A percentile compares a stretch with the other conserved stretches of the same genome.
Evolutionary conservation across 1,140 invertebrate species (phyloP).

Genomic region (Coboldia fuscipes): DNA sequence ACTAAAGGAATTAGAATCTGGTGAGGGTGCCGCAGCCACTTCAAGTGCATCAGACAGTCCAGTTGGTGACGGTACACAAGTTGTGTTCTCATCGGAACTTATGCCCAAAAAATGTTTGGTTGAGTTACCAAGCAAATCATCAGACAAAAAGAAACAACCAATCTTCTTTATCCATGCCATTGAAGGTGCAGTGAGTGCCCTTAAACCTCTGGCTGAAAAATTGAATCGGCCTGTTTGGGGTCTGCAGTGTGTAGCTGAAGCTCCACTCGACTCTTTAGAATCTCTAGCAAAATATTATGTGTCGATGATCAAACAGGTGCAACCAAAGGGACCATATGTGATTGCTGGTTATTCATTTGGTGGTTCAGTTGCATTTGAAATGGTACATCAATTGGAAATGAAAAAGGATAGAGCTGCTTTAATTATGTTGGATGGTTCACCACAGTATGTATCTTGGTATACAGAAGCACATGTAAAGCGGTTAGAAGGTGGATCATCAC

Average conservation of each 20-base stretch:
- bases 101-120: slow-evolving; percentile 42
- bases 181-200: slow-evolving; percentile 57
- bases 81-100: slow-evolving; percentile 29
- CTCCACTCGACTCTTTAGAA: slow-evolving; percentile 48
- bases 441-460: slow-evolving; percentile 66
- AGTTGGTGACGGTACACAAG: slow-evolving; percentile 20
- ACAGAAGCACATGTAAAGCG: slow-evolving; percentile 39
- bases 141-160: slow-evolving; percentile 21
- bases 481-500: slow-evolving; percentile 13
- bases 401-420: slow-evolving; percentile 35
- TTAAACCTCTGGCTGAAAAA: slow-evolving; percentile 43
- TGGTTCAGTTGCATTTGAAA: slow-evolving; percentile 78
- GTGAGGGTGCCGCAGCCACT: slow-evolving; percentile 10
- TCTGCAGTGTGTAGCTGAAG: slow-evolving; percentile 61
- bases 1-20: slow-evolving; percentile 30
- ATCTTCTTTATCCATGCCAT: slow-evolving; percentile 77
- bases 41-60: slow-evolving; percentile 7
- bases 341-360: slow-evolving; percentile 91
- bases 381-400: slow-evolving; percentile 62
- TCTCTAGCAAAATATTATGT: slow-evolving; percentile 63
- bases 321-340: slow-evolving; percentile 62
- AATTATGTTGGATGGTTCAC: slow-evolving; percentile 81
- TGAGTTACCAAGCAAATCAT: slow-evolving; percentile 24
- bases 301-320: slow-evolving; percentile 49
- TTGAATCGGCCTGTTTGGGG: slow-evolving; percentile 66